Evolutionary conservation across 2,888 invertebrate species (phyloP), one percentile per base, ranked within the genome.

Genomic region (Dicyrtoma fusca): DNA sequence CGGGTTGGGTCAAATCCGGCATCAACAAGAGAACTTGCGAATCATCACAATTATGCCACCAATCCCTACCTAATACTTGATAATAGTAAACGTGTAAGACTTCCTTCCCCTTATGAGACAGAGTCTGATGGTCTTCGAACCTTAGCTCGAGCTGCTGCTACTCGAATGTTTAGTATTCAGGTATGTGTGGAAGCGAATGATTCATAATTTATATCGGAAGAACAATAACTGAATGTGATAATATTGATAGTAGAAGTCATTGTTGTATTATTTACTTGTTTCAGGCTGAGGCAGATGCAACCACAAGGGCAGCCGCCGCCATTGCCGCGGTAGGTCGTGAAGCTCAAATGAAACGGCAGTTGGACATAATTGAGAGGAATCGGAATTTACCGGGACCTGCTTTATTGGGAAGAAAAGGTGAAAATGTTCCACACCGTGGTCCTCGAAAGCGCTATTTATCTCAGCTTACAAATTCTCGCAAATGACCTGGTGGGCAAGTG

Each of bases 361-460:
- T 19, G 25, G 69, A 73, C 21, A 25, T 72, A 11, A 65, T 34
- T 17, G 57, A 64, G 23, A 25, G 70, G 26, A 25, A 13, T 8
- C 17, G 42, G 3, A 44, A 34, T 5, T 14, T 26, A n/a, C 23
- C 25, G 19, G n/a, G 23, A 17, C 8, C 23, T 14, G 1, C 59
- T 44, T 44, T 59, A 10, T 42, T 17, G 10, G 26, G 45, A 4
- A 45, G 55, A 57, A 47, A 61, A 45, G 49, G 51, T 1, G 66
- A 69, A n/a, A 53, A 53, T 34, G 45, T 64, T 23, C 74, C 72
- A 11, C 74, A 75, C 14, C 74, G 75, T 8, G 79, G 79, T 10
- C 79, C 79, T n/a, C 44, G 79, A 11, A 79, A 79, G 57, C 71
- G 76, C 21, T 79, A 79, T 53, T 64, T 79, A 10, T 74, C 71